Percentiles rank a stretch among this genome's conserved stretches.
phyloP scores from a whole-genome alignment of 2,888 invertebrate species.

The Xestia ashworthii region DNA sequence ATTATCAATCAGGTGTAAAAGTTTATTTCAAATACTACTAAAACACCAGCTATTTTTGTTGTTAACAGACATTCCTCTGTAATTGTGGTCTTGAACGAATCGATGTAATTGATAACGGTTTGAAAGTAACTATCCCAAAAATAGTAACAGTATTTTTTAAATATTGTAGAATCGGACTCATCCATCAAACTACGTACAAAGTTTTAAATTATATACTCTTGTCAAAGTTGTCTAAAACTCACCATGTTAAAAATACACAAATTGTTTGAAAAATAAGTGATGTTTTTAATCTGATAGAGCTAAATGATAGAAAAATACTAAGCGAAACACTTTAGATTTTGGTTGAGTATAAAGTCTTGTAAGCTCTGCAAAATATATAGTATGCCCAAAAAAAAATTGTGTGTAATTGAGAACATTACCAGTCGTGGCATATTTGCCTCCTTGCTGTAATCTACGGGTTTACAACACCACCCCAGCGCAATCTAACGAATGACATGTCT shows the following conservation, averaged over 20 bases:
- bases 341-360: neutral
- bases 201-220: neutral
- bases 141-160: slow-evolving; percentile 66
- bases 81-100: slow-evolving; percentile 58
- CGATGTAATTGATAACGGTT: slow-evolving; percentile 60
- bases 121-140: slow-evolving; percentile 40
- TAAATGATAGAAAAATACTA: neutral
- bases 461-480: neutral
- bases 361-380: neutral
- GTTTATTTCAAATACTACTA: slow-evolving; percentile 31
- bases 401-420: neutral
- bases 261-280: neutral
- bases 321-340: neutral
- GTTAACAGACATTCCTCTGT: slow-evolving; percentile 58
- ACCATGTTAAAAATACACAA: neutral
- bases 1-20: slow-evolving; percentile 6
- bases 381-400: neutral
- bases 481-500: neutral
- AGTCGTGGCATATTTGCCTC: neutral
- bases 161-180: slow-evolving; percentile 4
- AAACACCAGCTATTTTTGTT: slow-evolving; percentile 46
- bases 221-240: neutral
- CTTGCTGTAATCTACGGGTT: neutral
- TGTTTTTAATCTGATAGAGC: neutral
- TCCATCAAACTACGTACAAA: neutral